Conservation (phyloP, 2,888 invertebrate genomes). For the Acleris cristana region DNA sequence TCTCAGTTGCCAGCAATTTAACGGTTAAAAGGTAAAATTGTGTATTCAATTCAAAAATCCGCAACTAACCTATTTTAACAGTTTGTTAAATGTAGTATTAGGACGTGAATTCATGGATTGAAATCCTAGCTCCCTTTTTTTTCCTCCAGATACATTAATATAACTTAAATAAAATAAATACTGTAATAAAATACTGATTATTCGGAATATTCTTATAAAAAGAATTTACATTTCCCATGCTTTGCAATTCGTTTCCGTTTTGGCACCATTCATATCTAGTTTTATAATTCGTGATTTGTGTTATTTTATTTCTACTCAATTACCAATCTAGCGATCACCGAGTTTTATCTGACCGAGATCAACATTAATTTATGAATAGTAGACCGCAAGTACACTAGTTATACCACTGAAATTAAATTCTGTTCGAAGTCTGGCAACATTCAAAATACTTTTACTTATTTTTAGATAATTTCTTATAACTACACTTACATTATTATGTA, state of each 20-base stretch:
- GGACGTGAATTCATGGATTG: no score
- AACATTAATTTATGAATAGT: constrained; percentile 45
- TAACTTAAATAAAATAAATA: no score
- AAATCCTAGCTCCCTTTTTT: no score
- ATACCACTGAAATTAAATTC: constrained; percentile 48
- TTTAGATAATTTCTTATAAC: constrained; percentile 13
- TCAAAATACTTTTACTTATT: constrained; percentile 39
- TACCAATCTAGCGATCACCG: constrained; percentile 41
- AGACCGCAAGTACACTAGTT: constrained; percentile 29
- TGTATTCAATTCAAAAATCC: no score
- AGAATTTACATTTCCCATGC: neutral
- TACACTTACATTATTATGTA: constrained; percentile 2
- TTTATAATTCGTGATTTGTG: constrained; percentile 34
- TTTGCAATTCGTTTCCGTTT: constrained; percentile 51
- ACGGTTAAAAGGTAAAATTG: no score
- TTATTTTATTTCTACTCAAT: neutral
- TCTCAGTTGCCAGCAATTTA: no score
- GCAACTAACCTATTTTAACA: no score
- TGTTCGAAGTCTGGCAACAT: constrained; percentile 48
- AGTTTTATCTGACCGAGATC: constrained; percentile 44
- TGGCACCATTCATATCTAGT: constrained; percentile 56
- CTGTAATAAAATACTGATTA: constrained; percentile 10
- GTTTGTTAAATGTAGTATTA: no score
- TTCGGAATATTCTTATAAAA: neutral
- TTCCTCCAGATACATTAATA: no score